phyloP scores from a whole-genome alignment of 2,888 invertebrate genomes.

The Thera obeliscata region DNA sequence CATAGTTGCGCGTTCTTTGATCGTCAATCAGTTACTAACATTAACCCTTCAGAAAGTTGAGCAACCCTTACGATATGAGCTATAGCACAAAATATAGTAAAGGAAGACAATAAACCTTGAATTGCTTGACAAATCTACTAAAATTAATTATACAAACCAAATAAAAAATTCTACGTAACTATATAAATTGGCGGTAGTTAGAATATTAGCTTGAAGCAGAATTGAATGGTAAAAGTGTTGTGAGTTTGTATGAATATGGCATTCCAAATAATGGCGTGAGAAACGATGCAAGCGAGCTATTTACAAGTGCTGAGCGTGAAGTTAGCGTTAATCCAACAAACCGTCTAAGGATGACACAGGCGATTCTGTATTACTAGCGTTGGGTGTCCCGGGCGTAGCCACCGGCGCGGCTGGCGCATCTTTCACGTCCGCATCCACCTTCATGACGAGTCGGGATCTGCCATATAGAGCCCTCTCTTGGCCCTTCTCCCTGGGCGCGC shows the following conservation, averaged over 20 bases:
- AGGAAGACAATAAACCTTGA: neutral
- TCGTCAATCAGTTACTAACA: too few relatives aligned
- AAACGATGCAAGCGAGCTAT: slow-evolving; percentile 52
- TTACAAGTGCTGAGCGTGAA: slow-evolving; percentile 45
- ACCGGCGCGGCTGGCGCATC: slow-evolving; percentile 64
- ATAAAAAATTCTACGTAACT: neutral
- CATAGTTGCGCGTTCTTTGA: neutral
- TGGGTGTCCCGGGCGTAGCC: slow-evolving; percentile 59
- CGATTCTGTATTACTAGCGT: slow-evolving; percentile 76
- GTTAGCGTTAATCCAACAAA: slow-evolving; percentile 67
- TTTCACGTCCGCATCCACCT: slow-evolving; percentile 69
- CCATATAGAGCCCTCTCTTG: slow-evolving; percentile 62
- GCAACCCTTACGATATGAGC: neutral
- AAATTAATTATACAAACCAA: neutral
- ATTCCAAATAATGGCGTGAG: slow-evolving; percentile 37
- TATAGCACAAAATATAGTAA: neutral
- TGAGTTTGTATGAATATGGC: slow-evolving; percentile 12
- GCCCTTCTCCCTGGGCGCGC: slow-evolving; percentile 54
- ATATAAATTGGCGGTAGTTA: slow-evolving; percentile 13
- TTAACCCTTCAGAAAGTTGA: neutral
- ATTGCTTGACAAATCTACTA: neutral
- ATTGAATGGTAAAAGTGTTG: slow-evolving; percentile 14
- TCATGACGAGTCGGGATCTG: slow-evolving; percentile 60
- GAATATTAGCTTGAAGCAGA: slow-evolving; percentile 22
- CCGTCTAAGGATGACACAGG: slow-evolving; percentile 78